phyloP scores from a whole-genome alignment of 2,888 invertebrate species.

The Hemithea aestivaria region DNA sequence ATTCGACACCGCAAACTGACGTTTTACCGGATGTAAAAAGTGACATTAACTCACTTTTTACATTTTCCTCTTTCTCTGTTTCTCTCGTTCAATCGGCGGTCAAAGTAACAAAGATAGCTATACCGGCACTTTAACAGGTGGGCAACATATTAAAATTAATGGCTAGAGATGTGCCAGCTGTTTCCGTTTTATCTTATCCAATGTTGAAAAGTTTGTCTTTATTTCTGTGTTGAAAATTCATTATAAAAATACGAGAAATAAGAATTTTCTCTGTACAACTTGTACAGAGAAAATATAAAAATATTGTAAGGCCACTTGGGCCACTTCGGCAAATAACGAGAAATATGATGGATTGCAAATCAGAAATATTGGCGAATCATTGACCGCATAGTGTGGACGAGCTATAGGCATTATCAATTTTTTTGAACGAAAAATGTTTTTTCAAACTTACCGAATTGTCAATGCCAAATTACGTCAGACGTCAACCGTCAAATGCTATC shows the following conservation, averaged over 20 bases:
- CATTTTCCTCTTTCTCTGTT: constrained; percentile 1
- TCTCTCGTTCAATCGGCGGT: not conserved
- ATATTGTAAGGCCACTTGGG: too few relatives aligned
- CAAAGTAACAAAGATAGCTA: constrained; percentile 25
- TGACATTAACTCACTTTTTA: constrained; percentile 5
- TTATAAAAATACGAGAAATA: too few relatives aligned
- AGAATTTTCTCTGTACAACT: too few relatives aligned
- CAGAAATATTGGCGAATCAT: too few relatives aligned
- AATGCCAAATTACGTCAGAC: constrained; percentile 17
- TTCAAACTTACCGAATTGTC: constrained; percentile 29
- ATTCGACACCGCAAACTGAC: constrained; percentile 52
- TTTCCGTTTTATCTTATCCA: constrained; percentile 27
- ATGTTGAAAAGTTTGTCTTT: too few relatives aligned
- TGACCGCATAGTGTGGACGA: too few relatives aligned
- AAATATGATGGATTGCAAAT: too few relatives aligned
- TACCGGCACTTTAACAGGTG: constrained; percentile 38
- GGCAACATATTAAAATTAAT: constrained; percentile 24
- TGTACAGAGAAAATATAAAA: too few relatives aligned
- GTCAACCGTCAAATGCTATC: constrained; percentile 37
- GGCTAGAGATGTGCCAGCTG: constrained; percentile 43
- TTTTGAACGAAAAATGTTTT: constrained; percentile 25
- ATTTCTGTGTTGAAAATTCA: too few relatives aligned
- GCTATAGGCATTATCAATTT: constrained; percentile 12
- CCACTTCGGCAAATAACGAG: too few relatives aligned
- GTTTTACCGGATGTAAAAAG: constrained; percentile 36